Conservation (phyloP, 2,113 vertebrate species). For the Noturus placidus region DNA sequence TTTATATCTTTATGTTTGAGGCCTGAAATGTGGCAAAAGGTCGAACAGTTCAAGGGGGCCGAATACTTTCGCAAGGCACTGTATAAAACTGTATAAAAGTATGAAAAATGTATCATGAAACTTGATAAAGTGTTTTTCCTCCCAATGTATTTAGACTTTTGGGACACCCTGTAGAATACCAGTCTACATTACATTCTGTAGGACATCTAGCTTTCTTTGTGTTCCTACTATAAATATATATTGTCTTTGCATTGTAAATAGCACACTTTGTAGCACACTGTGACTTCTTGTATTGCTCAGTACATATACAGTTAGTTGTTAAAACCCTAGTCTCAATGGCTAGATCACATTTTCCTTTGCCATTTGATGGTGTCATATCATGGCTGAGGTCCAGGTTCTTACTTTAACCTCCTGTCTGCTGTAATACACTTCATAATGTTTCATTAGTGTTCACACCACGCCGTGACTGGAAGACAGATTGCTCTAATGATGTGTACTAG, state of each 20-base stretch:
- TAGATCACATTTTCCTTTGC: slow-evolving; percentile 20
- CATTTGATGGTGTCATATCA: slow-evolving; percentile 40
- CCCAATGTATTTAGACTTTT: too few relatives aligned
- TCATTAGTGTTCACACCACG: slow-evolving; percentile 27
- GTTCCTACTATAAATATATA: background rate
- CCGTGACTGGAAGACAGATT: slow-evolving; percentile 23
- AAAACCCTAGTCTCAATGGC: background rate
- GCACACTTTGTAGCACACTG: background rate
- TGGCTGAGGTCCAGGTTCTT: slow-evolving; percentile 22
- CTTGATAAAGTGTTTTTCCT: too few relatives aligned
- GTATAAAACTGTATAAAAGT: too few relatives aligned
- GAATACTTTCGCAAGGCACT: too few relatives aligned
- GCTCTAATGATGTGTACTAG: slow-evolving; percentile 11
- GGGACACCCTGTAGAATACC: background rate
- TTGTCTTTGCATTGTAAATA: slow-evolving; percentile 3
- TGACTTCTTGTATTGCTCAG: slow-evolving; percentile 6
- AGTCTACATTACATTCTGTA: background rate
- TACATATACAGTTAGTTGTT: background rate
- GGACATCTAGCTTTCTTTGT: background rate
- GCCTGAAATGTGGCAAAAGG: too few relatives aligned
- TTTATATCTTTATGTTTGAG: too few relatives aligned
- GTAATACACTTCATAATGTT: slow-evolving; percentile 40
- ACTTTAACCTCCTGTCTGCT: slow-evolving; percentile 31
- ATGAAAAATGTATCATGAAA: too few relatives aligned
- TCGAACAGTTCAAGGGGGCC: too few relatives aligned